phyloP scores from a whole-genome alignment of 2,888 invertebrate species.

The Adelognathus sp. region DNA sequence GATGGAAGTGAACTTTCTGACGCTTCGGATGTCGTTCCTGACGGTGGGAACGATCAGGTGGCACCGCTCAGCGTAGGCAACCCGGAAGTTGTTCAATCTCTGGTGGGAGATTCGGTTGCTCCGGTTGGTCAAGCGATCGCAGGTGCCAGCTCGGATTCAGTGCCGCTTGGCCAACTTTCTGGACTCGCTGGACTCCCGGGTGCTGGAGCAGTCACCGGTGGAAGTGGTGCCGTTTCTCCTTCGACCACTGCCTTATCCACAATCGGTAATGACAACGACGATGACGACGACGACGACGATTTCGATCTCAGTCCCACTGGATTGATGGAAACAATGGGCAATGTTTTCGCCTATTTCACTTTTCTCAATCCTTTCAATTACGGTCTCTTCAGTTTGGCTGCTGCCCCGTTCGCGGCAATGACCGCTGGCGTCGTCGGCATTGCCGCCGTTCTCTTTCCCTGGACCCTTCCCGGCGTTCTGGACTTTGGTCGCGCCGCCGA shows the following conservation, averaged over 20 bases:
- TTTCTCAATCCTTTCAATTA: conserved; percentile 84
- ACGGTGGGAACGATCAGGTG: conserved; percentile 22
- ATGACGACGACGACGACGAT: conserved; percentile 82
- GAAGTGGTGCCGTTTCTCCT: conserved; percentile 27
- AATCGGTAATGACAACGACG: conserved; percentile 53
- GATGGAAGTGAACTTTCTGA: conserved; percentile 25
- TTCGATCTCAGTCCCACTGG: conserved; percentile 80
- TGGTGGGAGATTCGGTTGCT: conserved; percentile 8
- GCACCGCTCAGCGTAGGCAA: no score
- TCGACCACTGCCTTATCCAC: conserved; percentile 55
- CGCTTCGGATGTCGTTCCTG: conserved; percentile 8
- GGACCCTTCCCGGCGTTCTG: conserved; percentile 83
- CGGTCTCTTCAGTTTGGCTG: conserved; percentile 84
- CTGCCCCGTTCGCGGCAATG: conserved; percentile 85
- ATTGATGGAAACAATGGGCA: conserved; percentile 82
- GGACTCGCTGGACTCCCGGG: conserved; percentile 18
- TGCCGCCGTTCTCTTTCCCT: conserved; percentile 85
- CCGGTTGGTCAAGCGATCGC: conserved; percentile 54
- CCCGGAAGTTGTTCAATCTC: conserved; percentile 5
- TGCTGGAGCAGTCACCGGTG: conserved; percentile 5
- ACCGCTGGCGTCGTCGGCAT: conserved; percentile 85
- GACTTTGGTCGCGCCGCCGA: conserved; percentile 69
- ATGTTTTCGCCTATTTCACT: conserved; percentile 82
- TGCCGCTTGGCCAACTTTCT: conserved; percentile 16
- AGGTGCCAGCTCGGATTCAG: conserved; percentile 32